These are phyloP conservation scores for Anastrepha ludens DNA, from an alignment of 1,140 invertebrate genomes.

Conservation along the genomic window DNA sequence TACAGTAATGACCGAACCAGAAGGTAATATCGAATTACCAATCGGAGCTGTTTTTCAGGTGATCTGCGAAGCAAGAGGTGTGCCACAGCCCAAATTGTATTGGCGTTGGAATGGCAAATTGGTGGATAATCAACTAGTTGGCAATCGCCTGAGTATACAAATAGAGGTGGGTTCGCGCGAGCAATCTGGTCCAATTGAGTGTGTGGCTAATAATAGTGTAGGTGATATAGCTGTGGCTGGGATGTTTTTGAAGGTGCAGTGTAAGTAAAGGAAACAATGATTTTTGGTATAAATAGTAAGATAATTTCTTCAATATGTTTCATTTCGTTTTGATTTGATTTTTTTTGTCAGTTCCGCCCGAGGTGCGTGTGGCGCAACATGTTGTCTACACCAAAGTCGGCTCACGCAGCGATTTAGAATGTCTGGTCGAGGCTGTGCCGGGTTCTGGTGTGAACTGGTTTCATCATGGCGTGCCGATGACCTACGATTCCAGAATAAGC, in stretches of 20 bases:
- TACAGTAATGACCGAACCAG: slow-evolving; percentile 80
- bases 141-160: slow-evolving; percentile 78
- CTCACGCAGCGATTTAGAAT: slow-evolving; percentile 81
- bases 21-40: slow-evolving; percentile 82
- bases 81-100: slow-evolving; percentile 80
- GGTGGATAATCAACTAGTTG: slow-evolving; percentile 77
- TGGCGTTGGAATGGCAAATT: slow-evolving; percentile 79
- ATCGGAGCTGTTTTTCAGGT: slow-evolving; percentile 83
- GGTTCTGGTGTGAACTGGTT: slow-evolving; percentile 79
- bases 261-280: slow-evolving; percentile 73
- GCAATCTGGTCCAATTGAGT: slow-evolving; percentile 83
- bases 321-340: not conserved
- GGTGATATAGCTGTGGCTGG: slow-evolving; percentile 81
- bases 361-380: slow-evolving; percentile 77
- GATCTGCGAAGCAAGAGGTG: slow-evolving; percentile 80
- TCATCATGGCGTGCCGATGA: slow-evolving; percentile 77
- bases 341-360: slow-evolving; percentile 80
- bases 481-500: slow-evolving; percentile 77
- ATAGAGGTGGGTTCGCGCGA: slow-evolving; percentile 81
- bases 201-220: slow-evolving; percentile 83
- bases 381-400: slow-evolving; percentile 84
- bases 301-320: too few relatives aligned
- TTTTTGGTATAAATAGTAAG: not conserved
- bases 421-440: slow-evolving; percentile 81
- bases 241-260: slow-evolving; percentile 78